These are phyloP conservation scores for Polia nebulosa DNA, from an alignment of 2,888 invertebrate species.

Conservation along the genomic window DNA sequence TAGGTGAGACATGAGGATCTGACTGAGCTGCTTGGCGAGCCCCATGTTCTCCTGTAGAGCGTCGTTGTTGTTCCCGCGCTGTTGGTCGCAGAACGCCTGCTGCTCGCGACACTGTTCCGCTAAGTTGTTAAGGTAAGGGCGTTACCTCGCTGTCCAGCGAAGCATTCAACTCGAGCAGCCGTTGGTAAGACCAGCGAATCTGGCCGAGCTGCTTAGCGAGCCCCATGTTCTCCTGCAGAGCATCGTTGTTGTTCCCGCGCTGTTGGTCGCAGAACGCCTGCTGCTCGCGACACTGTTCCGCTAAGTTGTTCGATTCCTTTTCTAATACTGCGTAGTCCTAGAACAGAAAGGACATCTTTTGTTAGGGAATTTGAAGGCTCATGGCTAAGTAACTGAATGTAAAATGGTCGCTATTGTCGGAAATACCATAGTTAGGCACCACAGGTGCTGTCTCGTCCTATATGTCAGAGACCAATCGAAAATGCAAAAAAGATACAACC, in stretches of 20 bases:
- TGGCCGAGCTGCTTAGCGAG: constrained; percentile 80
- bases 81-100: constrained; percentile 91
- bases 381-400: no score
- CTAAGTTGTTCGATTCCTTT: constrained; percentile 83
- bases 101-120: constrained; percentile 91
- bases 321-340: constrained; percentile 90
- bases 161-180: constrained; percentile 76
- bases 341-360: constrained; percentile 14
- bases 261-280: constrained; percentile 92
- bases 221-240: constrained; percentile 80
- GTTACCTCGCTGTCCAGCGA: constrained; percentile 85
- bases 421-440: no score
- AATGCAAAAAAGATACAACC: no score
- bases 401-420: no score
- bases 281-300: constrained; percentile 91
- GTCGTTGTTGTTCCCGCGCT: constrained; percentile 91
- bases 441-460: no score
- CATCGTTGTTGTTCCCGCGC: constrained; percentile 90
- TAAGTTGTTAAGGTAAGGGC: constrained; percentile 78
- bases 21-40: constrained; percentile 79
- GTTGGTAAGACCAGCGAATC: constrained; percentile 76
- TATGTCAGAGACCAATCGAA: no score
- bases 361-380: no score
- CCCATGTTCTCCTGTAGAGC: constrained; percentile 80
- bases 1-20: constrained; percentile 76